Conservation (phyloP, 2,113 vertebrate species). For the Varanus komodoensis region DNA sequence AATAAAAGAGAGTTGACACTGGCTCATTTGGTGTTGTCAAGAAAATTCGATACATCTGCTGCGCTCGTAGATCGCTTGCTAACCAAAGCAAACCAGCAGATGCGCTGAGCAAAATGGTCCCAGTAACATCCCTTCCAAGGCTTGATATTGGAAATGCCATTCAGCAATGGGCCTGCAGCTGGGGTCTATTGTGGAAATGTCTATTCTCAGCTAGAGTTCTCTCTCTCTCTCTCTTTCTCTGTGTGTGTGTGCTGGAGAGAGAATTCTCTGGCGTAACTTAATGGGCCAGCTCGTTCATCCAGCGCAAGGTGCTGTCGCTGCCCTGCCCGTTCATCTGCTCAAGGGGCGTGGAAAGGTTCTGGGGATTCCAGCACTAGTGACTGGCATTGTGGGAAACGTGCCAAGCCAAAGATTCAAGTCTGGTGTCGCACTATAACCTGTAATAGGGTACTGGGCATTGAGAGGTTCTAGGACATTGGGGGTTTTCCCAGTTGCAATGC, state of each 20-base stretch:
- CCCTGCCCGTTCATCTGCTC: neutral
- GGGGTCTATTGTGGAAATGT: neutral
- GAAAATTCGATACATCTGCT: conserved; percentile 10
- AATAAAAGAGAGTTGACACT: conserved; percentile 15
- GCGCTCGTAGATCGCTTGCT: neutral
- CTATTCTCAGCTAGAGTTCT: neutral
- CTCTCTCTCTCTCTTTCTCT: too few species aligned
- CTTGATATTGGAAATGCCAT: conserved; percentile 22
- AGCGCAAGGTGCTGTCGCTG: too few species aligned
- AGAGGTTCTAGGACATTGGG: too few species aligned
- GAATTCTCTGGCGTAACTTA: neutral
- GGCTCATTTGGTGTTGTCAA: conserved; percentile 36
- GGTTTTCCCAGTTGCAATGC: too few species aligned
- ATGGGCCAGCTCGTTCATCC: too few species aligned
- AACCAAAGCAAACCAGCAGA: conserved; percentile 18
- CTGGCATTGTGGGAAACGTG: neutral
- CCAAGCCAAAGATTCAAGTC: too few species aligned
- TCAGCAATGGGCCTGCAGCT: neutral
- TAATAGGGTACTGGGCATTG: too few species aligned
- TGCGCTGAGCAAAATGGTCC: rapidly evolving
- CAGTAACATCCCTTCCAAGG: conserved; percentile 13
- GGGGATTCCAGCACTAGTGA: neutral
- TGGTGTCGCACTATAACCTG: too few species aligned
- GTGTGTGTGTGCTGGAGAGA: too few species aligned
- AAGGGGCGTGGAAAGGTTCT: neutral